Percentiles rank a stretch among this genome's conserved stretches.
These are phyloP conservation scores for Grus americana DNA, from an alignment of 2,113 vertebrate genomes.

Conservation along the genomic window DNA sequence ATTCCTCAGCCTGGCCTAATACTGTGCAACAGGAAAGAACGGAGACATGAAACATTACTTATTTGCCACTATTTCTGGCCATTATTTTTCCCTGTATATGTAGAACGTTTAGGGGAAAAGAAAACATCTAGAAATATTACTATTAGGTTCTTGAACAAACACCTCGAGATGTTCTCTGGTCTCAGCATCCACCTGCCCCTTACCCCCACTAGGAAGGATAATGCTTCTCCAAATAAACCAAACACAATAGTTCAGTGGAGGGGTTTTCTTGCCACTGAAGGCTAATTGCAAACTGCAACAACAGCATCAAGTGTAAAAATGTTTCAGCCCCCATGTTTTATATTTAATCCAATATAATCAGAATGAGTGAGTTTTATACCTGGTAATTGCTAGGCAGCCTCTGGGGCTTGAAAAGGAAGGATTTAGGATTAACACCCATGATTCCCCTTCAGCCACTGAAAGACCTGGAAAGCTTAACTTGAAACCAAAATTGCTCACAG, in stretches of 20 bases:
- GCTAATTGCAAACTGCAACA: not conserved
- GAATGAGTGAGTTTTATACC: not conserved
- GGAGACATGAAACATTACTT: not conserved
- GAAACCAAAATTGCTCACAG: not conserved
- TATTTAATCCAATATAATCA: not conserved
- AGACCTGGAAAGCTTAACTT: not conserved
- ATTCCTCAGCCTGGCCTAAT: not conserved
- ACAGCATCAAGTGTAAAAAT: not conserved
- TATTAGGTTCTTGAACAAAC: not conserved
- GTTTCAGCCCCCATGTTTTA: not conserved
- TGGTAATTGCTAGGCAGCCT: not conserved
- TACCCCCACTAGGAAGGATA: not conserved
- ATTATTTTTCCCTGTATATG: not conserved
- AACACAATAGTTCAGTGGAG: not conserved
- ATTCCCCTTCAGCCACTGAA: not conserved
- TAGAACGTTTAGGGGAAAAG: not conserved
- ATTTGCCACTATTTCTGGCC: not conserved
- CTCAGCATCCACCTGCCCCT: not conserved
- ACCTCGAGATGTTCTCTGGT: not conserved
- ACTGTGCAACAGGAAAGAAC: not conserved
- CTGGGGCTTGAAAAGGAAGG: not conserved
- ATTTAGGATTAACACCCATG: not conserved
- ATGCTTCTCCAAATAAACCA: not conserved
- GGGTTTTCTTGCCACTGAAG: not conserved
- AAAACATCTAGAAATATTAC: not conserved